Conservation (phyloP, 1,140 invertebrate species). For the Lepidurus packardi region DNA sequence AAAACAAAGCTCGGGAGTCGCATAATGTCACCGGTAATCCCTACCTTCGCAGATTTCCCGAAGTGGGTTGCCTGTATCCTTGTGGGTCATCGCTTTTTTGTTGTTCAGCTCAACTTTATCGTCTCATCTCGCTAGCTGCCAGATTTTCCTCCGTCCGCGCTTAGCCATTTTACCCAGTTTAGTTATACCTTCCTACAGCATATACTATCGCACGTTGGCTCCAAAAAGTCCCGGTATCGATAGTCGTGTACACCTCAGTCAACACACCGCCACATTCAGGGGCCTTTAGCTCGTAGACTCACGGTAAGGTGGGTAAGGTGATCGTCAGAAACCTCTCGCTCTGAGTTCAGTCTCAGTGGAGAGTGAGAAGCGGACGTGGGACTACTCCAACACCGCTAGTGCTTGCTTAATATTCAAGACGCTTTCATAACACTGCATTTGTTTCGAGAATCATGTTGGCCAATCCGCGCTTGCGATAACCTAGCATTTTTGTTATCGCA, state of each 20-base stretch:
- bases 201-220: neutral
- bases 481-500: too few relatives aligned
- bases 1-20: too few relatives aligned
- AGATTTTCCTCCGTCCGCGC: neutral
- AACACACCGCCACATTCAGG: neutral
- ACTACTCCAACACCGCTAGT: neutral
- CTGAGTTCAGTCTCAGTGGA: neutral
- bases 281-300: neutral
- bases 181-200: neutral
- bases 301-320: neutral
- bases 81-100: neutral
- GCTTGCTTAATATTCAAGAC: neutral
- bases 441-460: too few relatives aligned
- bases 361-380: neutral
- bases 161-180: neutral
- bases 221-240: neutral
- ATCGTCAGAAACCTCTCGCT: neutral
- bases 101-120: constrained; percentile 9
- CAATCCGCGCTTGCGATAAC: too few relatives aligned
- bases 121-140: neutral
- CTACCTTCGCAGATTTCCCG: neutral
- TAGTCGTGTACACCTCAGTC: neutral
- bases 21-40: too few relatives aligned
- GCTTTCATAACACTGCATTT: neutral
- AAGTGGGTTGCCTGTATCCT: neutral